A percentile compares a stretch with the other conserved stretches of the same genome.
phyloP scores from a whole-genome alignment of 2,797 vertebrate genomes.

The Fratercula arctica region DNA sequence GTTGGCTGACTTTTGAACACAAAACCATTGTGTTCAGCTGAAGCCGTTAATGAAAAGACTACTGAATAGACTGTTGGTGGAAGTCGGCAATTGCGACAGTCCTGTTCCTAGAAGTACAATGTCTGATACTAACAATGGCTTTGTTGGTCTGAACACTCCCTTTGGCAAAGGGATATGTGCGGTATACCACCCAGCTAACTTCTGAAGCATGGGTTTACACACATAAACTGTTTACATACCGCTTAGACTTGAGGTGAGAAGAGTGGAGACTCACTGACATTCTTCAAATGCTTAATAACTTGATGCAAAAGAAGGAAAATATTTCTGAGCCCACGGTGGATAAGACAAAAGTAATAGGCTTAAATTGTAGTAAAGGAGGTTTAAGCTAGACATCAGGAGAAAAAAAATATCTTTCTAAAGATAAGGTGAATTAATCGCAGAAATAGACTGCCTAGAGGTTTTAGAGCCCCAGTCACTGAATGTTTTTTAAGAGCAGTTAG shows the following conservation, averaged over 20 bases:
- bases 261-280: not conserved
- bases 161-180: not conserved
- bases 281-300: not conserved
- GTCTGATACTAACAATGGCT: not conserved
- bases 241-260: not conserved
- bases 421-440: not conserved
- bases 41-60: not conserved
- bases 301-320: not conserved
- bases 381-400: not conserved
- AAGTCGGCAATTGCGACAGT: not conserved
- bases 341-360: not conserved
- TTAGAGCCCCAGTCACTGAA: not conserved
- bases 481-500: not conserved
- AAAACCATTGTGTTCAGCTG: conserved; percentile 1
- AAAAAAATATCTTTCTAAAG: not conserved
- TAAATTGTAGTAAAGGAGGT: not conserved
- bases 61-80: not conserved
- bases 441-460: not conserved
- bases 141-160: not conserved
- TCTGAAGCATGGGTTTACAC: not conserved
- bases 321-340: not conserved
- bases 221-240: not conserved
- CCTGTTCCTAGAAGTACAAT: conserved; percentile 18
- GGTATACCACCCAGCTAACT: not conserved
- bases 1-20: not conserved